These are phyloP conservation scores for Galerucella calmariensis DNA, from an alignment of 2,888 invertebrate genomes.

Conservation along the genomic window DNA sequence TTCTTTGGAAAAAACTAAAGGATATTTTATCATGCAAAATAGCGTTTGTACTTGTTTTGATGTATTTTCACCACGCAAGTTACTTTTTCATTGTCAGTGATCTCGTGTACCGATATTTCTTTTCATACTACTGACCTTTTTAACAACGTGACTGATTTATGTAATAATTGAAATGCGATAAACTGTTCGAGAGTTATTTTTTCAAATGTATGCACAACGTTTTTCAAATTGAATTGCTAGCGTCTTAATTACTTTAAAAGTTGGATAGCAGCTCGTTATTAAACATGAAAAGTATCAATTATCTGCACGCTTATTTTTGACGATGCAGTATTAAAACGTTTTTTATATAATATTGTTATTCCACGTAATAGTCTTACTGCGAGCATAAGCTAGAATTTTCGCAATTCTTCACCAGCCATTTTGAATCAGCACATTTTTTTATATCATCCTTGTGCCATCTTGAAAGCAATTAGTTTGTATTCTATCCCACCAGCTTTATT, in stretches of 20 bases:
- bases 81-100: neutral
- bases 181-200: neutral
- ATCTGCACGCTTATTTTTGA: neutral
- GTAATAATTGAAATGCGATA: neutral
- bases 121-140: neutral
- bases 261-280: neutral
- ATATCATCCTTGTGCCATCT: no score
- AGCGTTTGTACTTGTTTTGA: neutral
- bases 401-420: no score
- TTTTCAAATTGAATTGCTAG: neutral
- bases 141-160: slow-evolving; percentile 1
- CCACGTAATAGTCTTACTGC: no score
- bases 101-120: neutral
- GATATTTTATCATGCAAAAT: neutral
- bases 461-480: no score
- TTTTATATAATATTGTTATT: no score
- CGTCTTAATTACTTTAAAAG: neutral
- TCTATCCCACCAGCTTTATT: no score
- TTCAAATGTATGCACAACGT: neutral
- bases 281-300: neutral
- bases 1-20: neutral
- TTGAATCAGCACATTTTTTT: no score
- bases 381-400: no score
- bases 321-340: no score
- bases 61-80: slow-evolving; percentile 4